Evolutionary conservation across 2,113 vertebrate genomes (phyloP).

Genomic region (Dicaeum eximium): DNA sequence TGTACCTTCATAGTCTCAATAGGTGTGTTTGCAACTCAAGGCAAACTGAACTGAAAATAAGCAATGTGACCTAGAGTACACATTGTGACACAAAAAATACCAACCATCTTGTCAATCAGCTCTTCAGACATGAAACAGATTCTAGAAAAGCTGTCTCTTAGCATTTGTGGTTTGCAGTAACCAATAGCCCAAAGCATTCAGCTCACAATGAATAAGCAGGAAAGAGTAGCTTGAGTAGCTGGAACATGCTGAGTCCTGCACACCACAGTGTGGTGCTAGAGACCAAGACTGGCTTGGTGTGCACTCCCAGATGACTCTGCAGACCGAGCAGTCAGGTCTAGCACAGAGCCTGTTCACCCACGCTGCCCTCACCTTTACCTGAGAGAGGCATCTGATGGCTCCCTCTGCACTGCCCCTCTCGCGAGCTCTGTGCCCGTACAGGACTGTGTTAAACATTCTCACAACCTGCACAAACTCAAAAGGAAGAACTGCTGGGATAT

Average conservation of each 20-base stretch:
- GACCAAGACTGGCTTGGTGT: neutral
- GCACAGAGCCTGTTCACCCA: neutral
- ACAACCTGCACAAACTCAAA: neutral
- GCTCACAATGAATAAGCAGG: neutral
- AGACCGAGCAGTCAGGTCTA: neutral
- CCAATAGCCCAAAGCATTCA: neutral
- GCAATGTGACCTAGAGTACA: neutral
- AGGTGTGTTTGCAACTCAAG: neutral
- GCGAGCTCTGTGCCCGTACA: fast-evolving
- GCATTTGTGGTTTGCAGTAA: neutral
- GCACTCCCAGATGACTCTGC: neutral
- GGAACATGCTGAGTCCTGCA: neutral
- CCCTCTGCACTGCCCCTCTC: neutral
- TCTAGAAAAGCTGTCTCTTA: neutral
- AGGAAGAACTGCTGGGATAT: neutral
- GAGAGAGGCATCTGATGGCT: fast-evolving
- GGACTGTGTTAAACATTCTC: neutral
- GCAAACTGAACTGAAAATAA: neutral
- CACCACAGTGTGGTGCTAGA: conserved; percentile 9
- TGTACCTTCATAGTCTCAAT: neutral
- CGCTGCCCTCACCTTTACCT: neutral
- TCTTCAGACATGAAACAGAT: neutral
- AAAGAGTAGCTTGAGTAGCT: neutral
- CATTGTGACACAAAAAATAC: neutral
- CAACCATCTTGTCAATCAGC: neutral